These are phyloP conservation scores for Polypterus bichir DNA, from an alignment of 2,113 vertebrate species.

Conservation along the genomic window DNA sequence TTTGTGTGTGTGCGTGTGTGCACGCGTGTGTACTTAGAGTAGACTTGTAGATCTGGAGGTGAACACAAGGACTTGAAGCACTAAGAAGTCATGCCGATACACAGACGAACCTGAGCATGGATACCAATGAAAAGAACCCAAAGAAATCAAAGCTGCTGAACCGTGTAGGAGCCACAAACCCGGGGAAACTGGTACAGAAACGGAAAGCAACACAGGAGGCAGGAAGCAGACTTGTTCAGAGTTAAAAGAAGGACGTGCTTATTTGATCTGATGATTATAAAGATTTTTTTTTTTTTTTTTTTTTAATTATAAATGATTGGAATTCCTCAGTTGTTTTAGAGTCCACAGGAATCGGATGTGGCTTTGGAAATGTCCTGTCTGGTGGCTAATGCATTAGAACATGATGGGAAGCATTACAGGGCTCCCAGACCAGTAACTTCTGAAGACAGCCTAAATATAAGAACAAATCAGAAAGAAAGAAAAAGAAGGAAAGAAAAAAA, in stretches of 20 bases:
- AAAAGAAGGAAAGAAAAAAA: conserved; percentile 10
- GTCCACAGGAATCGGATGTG: conserved; percentile 68
- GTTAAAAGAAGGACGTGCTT: conserved; percentile 38
- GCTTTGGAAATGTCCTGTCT: conserved; percentile 70
- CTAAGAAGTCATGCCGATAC: conserved; percentile 39
- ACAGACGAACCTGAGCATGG: conserved; percentile 41
- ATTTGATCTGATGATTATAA: conserved; percentile 40
- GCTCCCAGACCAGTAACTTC: conserved; percentile 67
- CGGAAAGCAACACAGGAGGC: conserved; percentile 39
- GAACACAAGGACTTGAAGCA: conserved; percentile 36
- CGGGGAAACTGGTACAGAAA: conserved; percentile 35
- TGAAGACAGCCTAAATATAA: conserved; percentile 68
- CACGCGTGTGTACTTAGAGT: too few species aligned
- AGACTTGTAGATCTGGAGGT: conserved; percentile 23
- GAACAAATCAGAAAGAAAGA: conserved; percentile 40
- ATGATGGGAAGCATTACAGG: conserved; percentile 60
- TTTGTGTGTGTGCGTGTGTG: too few species aligned
- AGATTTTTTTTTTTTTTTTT: conserved; percentile 23
- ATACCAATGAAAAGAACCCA: conserved; percentile 27
- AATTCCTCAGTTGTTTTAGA: conserved; percentile 54
- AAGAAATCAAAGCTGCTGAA: conserved; percentile 19
- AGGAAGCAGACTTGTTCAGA: conserved; percentile 42
- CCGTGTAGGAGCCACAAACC: conserved; percentile 33
- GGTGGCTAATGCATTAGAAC: conserved; percentile 50
- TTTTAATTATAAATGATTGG: conserved; percentile 36